A percentile compares a stretch with the other conserved stretches of the same genome.
Evolutionary conservation across 2,888 invertebrate genomes (phyloP).

Genomic region (Listrodromus nycthemerus): DNA sequence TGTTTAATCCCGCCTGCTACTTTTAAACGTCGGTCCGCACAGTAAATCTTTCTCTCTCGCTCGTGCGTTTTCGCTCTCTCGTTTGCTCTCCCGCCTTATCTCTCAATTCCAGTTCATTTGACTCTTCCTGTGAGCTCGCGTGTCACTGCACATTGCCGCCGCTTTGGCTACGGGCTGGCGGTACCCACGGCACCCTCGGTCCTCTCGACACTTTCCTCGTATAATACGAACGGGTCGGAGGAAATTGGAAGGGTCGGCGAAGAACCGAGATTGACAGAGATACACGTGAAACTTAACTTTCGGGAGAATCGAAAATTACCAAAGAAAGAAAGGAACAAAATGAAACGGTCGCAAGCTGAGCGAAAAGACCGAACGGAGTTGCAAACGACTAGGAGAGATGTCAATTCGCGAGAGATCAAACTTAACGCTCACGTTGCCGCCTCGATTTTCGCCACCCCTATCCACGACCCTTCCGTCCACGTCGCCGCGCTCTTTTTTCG

Average conservation of each 20-base stretch:
- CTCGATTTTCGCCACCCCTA: constrained; percentile 29
- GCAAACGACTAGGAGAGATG: constrained; percentile 13
- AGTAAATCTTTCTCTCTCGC: constrained; percentile 26
- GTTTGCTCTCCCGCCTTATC: constrained; percentile 57
- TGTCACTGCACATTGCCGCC: constrained; percentile 70
- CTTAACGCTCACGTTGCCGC: constrained; percentile 27
- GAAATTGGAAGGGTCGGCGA: constrained; percentile 9
- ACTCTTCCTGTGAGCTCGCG: constrained; percentile 73
- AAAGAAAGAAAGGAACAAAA: not conserved
- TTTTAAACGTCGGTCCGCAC: constrained; percentile 23
- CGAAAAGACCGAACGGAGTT: not conserved
- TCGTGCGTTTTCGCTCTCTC: constrained; percentile 35
- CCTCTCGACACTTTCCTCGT: constrained; percentile 55
- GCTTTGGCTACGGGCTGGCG: constrained; percentile 27
- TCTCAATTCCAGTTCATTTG: constrained; percentile 73
- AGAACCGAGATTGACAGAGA: constrained; percentile 12
- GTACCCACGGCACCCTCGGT: constrained; percentile 57
- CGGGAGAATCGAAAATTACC: not conserved
- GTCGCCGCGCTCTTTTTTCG: not conserved
- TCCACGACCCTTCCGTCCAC: not conserved
- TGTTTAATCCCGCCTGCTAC: constrained; percentile 21
- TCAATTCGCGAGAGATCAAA: constrained; percentile 1
- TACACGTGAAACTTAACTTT: constrained; percentile 11
- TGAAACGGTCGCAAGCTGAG: not conserved
- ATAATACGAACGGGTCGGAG: constrained; percentile 21